phyloP scores from a whole-genome alignment of 1,140 invertebrate genomes.

The Holotrichia oblita region DNA sequence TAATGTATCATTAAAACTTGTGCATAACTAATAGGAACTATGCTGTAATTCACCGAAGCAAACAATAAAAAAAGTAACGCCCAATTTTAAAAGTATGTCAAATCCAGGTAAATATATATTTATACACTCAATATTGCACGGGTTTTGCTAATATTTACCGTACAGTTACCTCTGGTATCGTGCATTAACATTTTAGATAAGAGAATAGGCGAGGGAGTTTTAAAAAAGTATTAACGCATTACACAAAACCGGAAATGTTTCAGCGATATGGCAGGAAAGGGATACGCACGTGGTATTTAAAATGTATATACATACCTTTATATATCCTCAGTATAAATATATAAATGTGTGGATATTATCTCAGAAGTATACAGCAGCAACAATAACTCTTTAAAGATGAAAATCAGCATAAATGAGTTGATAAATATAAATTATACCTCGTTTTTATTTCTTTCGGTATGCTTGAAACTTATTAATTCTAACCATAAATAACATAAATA shows the following conservation, averaged over 20 bases:
- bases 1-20: not conserved
- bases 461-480: too few relatives aligned
- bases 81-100: not conserved
- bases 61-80: too few relatives aligned
- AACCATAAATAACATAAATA: too few relatives aligned
- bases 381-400: not conserved
- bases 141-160: not conserved
- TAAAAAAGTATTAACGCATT: not conserved
- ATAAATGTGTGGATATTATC: too few relatives aligned
- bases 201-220: not conserved
- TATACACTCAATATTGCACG: too few relatives aligned
- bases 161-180: constrained; percentile 2
- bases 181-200: constrained; percentile 14
- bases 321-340: too few relatives aligned
- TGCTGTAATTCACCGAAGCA: not conserved
- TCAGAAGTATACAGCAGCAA: not conserved
- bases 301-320: not conserved
- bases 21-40: not conserved
- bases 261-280: not conserved
- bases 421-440: not conserved
- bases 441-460: not conserved
- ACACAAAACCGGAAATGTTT: not conserved
- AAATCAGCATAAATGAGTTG: not conserved
- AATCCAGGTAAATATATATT: not conserved
- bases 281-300: constrained; percentile 7